A percentile compares a stretch with the other conserved stretches of the same genome.
Evolutionary conservation across 2,888 invertebrate genomes (phyloP).

Genomic region (Pandemis cinnamomeana): DNA sequence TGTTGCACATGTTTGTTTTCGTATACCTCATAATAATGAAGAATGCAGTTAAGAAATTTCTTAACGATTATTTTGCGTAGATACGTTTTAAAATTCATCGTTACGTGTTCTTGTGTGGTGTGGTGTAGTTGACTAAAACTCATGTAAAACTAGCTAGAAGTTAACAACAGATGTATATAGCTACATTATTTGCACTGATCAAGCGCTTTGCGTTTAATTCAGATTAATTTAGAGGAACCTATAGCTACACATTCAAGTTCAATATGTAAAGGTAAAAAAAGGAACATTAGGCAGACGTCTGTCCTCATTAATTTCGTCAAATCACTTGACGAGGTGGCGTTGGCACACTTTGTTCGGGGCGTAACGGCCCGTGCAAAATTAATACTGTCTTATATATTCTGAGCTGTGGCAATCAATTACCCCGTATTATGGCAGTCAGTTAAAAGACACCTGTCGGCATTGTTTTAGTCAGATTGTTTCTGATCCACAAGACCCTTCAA

Average conservation of each 20-base stretch:
- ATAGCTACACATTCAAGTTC: not conserved
- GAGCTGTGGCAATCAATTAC: constrained; percentile 33
- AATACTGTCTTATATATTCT: not conserved
- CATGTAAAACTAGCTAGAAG: no score
- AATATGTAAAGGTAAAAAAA: no score
- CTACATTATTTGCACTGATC: no score
- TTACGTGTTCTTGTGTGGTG: no score
- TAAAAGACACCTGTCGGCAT: constrained; percentile 57
- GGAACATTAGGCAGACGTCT: not conserved
- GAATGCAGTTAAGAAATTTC: no score
- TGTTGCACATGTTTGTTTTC: not conserved
- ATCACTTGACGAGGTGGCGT: not conserved
- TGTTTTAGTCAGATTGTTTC: constrained; percentile 71
- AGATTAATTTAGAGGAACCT: not conserved
- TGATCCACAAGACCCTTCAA: constrained; percentile 63
- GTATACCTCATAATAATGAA: not conserved
- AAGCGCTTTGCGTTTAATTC: not conserved
- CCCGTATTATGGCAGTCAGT: constrained; percentile 9
- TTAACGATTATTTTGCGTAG: not conserved
- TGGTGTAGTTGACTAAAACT: no score
- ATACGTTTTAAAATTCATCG: not conserved
- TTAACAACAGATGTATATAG: no score
- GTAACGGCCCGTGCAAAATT: not conserved
- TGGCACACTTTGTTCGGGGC: not conserved
- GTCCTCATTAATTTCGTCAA: not conserved